These are phyloP conservation scores for Sceloporus tristichus DNA, from an alignment of 2,113 vertebrate genomes.

Conservation along the genomic window DNA sequence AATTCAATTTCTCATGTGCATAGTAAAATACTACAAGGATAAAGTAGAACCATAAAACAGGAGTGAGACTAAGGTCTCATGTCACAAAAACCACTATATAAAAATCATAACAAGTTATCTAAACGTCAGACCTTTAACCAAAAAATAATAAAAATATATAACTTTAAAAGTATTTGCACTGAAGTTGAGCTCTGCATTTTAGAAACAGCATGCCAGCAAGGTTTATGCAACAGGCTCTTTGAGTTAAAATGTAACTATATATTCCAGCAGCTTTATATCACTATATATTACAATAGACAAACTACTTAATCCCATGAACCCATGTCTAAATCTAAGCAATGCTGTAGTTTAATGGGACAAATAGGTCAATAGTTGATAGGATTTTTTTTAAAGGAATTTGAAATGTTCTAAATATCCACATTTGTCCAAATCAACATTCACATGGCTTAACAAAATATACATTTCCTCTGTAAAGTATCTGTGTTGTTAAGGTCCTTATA, in stretches of 20 bases:
- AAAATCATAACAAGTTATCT: constrained; percentile 55
- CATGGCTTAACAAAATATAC: constrained; percentile 38
- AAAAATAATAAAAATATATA: constrained; percentile 55
- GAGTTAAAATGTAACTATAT: constrained; percentile 54
- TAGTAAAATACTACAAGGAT: constrained; percentile 39
- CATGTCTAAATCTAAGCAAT: constrained; percentile 60
- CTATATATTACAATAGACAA: constrained; percentile 69
- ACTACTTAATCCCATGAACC: constrained; percentile 62
- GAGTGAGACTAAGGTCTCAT: background rate
- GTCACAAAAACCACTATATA: constrained; percentile 52
- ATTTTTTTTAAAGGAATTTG: constrained; percentile 46
- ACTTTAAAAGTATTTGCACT: constrained; percentile 57
- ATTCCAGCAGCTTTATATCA: constrained; percentile 52
- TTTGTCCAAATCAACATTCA: constrained; percentile 14
- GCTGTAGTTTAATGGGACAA: constrained; percentile 39
- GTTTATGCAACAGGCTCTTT: constrained; percentile 51
- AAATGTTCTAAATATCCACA: constrained; percentile 27
- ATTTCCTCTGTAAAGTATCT: background rate
- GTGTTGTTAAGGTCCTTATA: background rate
- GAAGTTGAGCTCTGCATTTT: constrained; percentile 49
- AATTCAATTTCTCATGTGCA: constrained; percentile 6
- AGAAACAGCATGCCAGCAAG: constrained; percentile 55
- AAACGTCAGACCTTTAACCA: constrained; percentile 55
- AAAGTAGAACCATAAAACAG: constrained; percentile 11
- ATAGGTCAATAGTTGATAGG: constrained; percentile 20